Conservation (phyloP, 2,797 vertebrate species). For the Margarornis squamiger region DNA sequence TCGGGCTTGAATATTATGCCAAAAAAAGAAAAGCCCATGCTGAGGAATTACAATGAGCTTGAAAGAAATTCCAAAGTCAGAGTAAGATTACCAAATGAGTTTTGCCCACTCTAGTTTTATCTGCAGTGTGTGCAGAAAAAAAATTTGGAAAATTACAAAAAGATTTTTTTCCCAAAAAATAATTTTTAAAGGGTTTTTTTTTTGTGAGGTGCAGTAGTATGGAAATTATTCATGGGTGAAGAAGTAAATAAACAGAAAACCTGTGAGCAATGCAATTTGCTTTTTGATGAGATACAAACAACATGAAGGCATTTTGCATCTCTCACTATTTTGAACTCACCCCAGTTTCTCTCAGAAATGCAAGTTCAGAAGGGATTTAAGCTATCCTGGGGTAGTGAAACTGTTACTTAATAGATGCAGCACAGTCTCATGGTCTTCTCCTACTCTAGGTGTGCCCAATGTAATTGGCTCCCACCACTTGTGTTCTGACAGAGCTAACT, state of each 20-base stretch:
- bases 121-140: not conserved
- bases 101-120: not conserved
- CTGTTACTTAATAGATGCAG: not conserved
- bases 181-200: not conserved
- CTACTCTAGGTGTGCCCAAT: not conserved
- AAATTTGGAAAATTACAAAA: not conserved
- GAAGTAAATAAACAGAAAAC: not conserved
- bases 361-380: not conserved
- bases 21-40: not conserved
- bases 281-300: not conserved
- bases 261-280: not conserved
- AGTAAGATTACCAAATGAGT: not conserved
- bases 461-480: not conserved
- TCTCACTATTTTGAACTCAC: not conserved
- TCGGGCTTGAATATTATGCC: not conserved
- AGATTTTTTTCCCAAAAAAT: not conserved
- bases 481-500: not conserved
- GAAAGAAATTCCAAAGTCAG: conserved; percentile 12
- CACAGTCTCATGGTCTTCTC: not conserved
- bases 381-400: not conserved
- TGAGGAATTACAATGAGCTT: not conserved
- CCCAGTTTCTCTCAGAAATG: not conserved
- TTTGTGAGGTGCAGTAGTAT: not conserved
- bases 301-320: not conserved
- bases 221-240: not conserved